A percentile compares a stretch with the other conserved stretches of the same genome.
Conservation (phyloP, 2,888 invertebrate species). For the Phalera bucephala region DNA sequence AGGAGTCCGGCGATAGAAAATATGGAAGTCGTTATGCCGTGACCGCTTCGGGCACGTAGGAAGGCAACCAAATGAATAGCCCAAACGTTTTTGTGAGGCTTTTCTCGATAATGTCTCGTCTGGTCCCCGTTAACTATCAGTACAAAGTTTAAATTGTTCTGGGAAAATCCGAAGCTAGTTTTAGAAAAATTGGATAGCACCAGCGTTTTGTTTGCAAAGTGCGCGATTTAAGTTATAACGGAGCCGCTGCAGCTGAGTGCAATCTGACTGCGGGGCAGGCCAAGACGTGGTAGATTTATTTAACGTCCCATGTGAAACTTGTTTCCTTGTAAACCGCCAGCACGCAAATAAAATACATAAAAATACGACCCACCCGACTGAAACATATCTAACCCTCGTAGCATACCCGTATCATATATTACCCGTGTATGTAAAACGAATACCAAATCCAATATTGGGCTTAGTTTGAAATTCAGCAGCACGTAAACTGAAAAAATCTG, state of each 20-base stretch:
- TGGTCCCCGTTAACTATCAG: too few relatives aligned
- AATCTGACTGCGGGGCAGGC: slow-evolving; percentile 44
- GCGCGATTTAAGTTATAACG: slow-evolving; percentile 44
- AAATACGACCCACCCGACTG: slow-evolving; percentile 22
- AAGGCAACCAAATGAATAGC: slow-evolving; percentile 57
- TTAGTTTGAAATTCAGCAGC: background rate
- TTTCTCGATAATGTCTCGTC: too few relatives aligned
- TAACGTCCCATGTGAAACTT: slow-evolving; percentile 44
- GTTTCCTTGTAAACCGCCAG: slow-evolving; percentile 30
- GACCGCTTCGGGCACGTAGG: slow-evolving; percentile 50
- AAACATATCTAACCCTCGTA: slow-evolving; percentile 11
- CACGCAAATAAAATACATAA: slow-evolving; percentile 40
- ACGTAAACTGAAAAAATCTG: slow-evolving; percentile 15
- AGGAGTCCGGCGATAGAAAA: slow-evolving; percentile 39
- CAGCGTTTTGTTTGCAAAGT: slow-evolving; percentile 27
- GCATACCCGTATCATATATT: too few relatives aligned
- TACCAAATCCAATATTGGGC: background rate
- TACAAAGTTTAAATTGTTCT: too few relatives aligned
- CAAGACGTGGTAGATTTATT: slow-evolving; percentile 49
- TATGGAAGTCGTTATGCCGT: slow-evolving; percentile 54
- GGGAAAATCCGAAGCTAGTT: too few relatives aligned
- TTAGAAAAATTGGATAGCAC: slow-evolving; percentile 19
- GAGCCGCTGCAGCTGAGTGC: slow-evolving; percentile 49
- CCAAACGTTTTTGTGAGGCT: slow-evolving; percentile 58
- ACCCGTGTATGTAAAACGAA: background rate